Base-by-base conservation (phyloP, 35 echinoderm and acorn worm species). In the Diadema setosum region DNA sequence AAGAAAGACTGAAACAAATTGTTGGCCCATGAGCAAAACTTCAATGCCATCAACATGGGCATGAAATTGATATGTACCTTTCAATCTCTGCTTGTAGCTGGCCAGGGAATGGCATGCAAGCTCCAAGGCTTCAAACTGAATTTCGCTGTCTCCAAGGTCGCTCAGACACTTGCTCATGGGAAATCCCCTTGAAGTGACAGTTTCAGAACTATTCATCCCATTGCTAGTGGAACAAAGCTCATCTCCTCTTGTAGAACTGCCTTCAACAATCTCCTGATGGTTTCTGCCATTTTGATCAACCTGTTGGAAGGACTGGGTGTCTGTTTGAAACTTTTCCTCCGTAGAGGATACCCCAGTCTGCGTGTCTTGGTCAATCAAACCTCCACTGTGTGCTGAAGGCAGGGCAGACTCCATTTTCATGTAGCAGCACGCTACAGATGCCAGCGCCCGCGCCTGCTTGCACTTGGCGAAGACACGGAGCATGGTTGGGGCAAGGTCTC, bases 401-500 rank as follows among this genome's bases (percentile, higher is more conserved):
- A 32, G 24, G 11, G 76, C 42, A 21, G 46, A 97, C 1, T 82
- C 43, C 94, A 97, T 92, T 73, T 86, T 97, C 90, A 92, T 92
- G 34, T 97, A 97, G 75, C 94, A 97, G 64, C 94, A 97, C 5
- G 90, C 82, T 0, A 97, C 90, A 0, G 83, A 86, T 2, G 90
- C 87, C 23, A 97, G 24, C n/a, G 91, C 94, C 20, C 63, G n/a
- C 0, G 94, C 90, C 11, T 58, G 55, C 5, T 26, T 65, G 64
- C 94, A 97, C 42, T 86, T 83, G 15, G 86, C 44, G 46, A 97
- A 97, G 3, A 92, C 86, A 39, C 94, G 57, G 27, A 97, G 58
- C 61, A 97, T 97, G 23, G 94, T 97, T 5, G 94, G 94, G 2
- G 80, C 94, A 11, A 97, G 60, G 78, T 97, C 94, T 9, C 86